phyloP scores from a whole-genome alignment of 2,113 vertebrate species.

The Tinamus guttatus region DNA sequence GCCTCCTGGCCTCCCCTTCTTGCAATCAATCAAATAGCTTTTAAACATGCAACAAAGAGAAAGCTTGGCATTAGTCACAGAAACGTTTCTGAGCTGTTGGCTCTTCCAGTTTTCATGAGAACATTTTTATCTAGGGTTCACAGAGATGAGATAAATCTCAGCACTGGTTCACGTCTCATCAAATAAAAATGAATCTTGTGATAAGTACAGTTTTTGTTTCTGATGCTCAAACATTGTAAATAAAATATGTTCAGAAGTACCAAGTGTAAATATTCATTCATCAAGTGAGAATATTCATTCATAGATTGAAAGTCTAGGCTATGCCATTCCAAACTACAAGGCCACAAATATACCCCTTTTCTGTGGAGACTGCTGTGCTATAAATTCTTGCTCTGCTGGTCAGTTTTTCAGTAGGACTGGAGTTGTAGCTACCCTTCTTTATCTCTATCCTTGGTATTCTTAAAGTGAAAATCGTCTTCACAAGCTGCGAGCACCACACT shows the following conservation, averaged over 20 bases:
- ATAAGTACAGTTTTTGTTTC: not conserved
- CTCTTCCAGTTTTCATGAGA: not conserved
- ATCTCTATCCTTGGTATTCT: not conserved
- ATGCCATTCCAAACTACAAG: not conserved
- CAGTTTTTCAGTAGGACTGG: not conserved
- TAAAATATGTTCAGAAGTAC: not conserved
- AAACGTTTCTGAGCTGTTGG: not conserved
- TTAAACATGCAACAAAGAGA: not conserved
- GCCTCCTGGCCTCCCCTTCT: not conserved
- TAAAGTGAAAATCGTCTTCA: not conserved
- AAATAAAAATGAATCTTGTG: not conserved
- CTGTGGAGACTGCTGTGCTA: not conserved
- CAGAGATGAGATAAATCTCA: not conserved
- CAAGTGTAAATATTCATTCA: not conserved
- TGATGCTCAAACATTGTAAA: not conserved
- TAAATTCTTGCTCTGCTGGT: not conserved
- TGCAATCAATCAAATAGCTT: not conserved
- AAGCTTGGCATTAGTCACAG: not conserved
- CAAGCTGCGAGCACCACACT: not conserved
- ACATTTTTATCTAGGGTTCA: not conserved
- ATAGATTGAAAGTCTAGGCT: not conserved
- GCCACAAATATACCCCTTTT: not conserved
- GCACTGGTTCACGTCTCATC: not conserved
- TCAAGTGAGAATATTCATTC: slow-evolving; percentile 10
- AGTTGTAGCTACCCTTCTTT: not conserved